These are phyloP conservation scores for Onychomys leucogaster DNA, from an alignment of 2,797 vertebrate species.

Conservation along the genomic window DNA sequence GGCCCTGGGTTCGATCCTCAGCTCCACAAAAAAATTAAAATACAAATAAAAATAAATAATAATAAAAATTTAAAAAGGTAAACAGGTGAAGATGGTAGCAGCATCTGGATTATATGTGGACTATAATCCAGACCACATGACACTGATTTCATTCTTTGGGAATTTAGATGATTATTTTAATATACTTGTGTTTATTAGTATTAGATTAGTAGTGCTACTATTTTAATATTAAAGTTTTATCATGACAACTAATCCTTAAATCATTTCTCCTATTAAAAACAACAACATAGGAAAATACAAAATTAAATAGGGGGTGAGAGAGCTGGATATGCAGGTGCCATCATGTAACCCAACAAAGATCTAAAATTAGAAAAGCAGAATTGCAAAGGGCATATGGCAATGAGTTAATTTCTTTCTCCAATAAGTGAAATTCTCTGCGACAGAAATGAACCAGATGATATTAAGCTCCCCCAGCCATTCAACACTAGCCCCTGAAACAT, in stretches of 20 bases:
- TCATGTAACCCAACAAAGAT: background rate
- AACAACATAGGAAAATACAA: background rate
- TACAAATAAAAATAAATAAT: no score
- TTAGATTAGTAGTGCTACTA: background rate
- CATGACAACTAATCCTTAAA: conserved; percentile 26
- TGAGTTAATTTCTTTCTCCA: background rate
- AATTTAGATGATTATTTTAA: background rate
- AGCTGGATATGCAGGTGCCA: background rate
- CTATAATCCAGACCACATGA: background rate
- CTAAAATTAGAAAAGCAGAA: background rate
- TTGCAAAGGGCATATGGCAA: background rate
- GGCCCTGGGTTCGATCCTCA: no score
- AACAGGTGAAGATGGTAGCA: background rate
- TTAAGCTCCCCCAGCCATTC: background rate
- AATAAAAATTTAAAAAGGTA: conserved; percentile 26
- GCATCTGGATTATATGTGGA: conserved; percentile 21
- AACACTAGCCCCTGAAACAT: conserved; percentile 26
- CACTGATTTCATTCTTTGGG: conserved; percentile 31
- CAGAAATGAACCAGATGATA: background rate
- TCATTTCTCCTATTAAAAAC: conserved; percentile 22
- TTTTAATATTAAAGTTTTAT: background rate
- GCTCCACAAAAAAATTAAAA: no score
- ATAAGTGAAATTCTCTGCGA: background rate
- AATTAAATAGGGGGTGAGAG: background rate
- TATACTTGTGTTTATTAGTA: background rate